These are phyloP conservation scores for Heliothis subflexa DNA, from an alignment of 1,140 invertebrate species.

Conservation along the genomic window DNA sequence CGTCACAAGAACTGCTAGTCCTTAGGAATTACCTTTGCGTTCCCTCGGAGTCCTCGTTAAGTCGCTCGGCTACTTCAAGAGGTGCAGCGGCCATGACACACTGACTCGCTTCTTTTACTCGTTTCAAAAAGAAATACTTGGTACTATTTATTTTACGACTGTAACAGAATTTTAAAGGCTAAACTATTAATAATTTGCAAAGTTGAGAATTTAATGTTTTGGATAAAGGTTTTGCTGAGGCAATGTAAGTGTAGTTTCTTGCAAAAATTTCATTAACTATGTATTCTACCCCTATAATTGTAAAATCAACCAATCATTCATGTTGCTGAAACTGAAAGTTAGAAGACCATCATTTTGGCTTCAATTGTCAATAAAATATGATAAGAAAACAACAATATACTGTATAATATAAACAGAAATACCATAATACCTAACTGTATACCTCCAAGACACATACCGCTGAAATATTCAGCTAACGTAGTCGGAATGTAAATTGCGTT, in stretches of 20 bases:
- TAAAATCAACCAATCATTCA: too few species aligned
- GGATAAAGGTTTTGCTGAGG: not conserved
- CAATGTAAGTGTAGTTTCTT: too few species aligned
- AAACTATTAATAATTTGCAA: not conserved
- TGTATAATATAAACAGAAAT: constrained; percentile 3
- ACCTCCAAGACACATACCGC: constrained; percentile 22
- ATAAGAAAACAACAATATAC: not conserved
- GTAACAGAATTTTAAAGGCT: not conserved
- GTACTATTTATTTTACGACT: constrained; percentile 30
- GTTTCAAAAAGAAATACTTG: constrained; percentile 22
- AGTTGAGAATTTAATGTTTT: constrained; percentile 8
- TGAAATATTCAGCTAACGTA: constrained; percentile 11
- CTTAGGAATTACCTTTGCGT: constrained; percentile 26
- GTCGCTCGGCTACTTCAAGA: constrained; percentile 63
- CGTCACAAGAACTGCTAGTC: not conserved
- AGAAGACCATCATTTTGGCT: too few species aligned
- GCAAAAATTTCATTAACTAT: too few species aligned
- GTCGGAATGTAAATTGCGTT: constrained; percentile 32
- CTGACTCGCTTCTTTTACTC: constrained; percentile 55
- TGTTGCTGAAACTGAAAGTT: too few species aligned
- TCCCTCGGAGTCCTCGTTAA: constrained; percentile 70
- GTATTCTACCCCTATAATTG: too few species aligned
- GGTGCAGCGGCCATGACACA: constrained; percentile 67
- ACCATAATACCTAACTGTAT: constrained; percentile 1
- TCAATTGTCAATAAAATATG: not conserved